Percentiles rank a stretch among this genome's conserved stretches.
Conservation (phyloP, 2,888 invertebrate genomes). For the Catocala nupta region DNA sequence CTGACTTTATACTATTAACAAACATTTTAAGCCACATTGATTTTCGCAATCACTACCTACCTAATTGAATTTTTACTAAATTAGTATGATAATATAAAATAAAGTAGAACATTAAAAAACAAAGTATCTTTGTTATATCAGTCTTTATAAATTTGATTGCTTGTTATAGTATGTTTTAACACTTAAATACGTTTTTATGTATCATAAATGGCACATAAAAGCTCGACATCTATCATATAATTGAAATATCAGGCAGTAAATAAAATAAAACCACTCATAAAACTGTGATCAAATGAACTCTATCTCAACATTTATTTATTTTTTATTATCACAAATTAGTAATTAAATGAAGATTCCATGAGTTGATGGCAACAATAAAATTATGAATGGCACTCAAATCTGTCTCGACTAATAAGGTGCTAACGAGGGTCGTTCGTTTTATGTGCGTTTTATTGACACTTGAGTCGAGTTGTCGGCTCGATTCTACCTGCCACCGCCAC, state of each 20-base stretch:
- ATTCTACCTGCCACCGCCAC: conserved; percentile 67
- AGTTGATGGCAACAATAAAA: conserved; percentile 74
- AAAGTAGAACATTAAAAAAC: background rate
- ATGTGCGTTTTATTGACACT: conserved; percentile 83
- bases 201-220: conserved; percentile 43
- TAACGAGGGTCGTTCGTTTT: conserved; percentile 84
- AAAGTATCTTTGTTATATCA: background rate
- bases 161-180: conserved; percentile 24
- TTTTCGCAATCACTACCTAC: background rate
- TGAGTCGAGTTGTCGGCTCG: conserved; percentile 63
- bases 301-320: conserved; percentile 54
- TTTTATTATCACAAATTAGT: conserved; percentile 64
- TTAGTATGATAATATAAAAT: background rate
- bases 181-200: conserved; percentile 33
- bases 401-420: conserved; percentile 80
- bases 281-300: conserved; percentile 40
- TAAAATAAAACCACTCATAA: conserved; percentile 44
- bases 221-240: conserved; percentile 40
- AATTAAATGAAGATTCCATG: conserved; percentile 63
- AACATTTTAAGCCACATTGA: too few relatives aligned
- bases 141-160: conserved; percentile 14
- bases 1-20: too few relatives aligned
- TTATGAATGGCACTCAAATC: conserved; percentile 77
- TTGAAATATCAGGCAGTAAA: conserved; percentile 41
- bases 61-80: background rate